Conservation (phyloP, 2,113 vertebrate species). For the Zosterops japonicus region DNA sequence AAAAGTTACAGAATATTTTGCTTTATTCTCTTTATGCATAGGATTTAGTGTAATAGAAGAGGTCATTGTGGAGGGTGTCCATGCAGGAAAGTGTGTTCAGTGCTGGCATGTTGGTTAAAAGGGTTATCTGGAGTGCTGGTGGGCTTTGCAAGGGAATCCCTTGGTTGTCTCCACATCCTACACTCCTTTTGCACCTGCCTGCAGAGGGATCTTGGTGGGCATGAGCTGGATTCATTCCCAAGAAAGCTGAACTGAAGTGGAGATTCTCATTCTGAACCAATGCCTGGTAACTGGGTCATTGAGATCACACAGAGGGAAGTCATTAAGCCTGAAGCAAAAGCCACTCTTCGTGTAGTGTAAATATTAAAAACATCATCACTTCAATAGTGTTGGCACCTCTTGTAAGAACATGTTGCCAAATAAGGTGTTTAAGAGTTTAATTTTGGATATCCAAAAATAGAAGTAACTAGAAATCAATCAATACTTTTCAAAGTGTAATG, state of each 20-base stretch:
- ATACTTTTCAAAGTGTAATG: neutral
- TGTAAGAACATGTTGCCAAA: neutral
- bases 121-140: fast-evolving
- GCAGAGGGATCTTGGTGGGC: neutral
- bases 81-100: neutral
- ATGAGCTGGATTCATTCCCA: fast-evolving
- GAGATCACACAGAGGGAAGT: neutral
- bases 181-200: neutral
- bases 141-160: neutral
- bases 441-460: neutral
- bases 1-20: neutral
- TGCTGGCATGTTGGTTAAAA: neutral
- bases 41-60: neutral
- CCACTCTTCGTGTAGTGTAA: neutral
- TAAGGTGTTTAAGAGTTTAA: neutral
- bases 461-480: neutral
- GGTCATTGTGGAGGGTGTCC: neutral
- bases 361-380: neutral
- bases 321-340: neutral
- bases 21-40: neutral
- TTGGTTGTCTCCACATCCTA: neutral
- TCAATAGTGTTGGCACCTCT: neutral
- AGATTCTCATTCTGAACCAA: neutral
- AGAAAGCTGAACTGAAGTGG: neutral
- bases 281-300: fast-evolving